phyloP scores from a whole-genome alignment of 2,888 invertebrate species.

The Cryptocephalus primarius region DNA sequence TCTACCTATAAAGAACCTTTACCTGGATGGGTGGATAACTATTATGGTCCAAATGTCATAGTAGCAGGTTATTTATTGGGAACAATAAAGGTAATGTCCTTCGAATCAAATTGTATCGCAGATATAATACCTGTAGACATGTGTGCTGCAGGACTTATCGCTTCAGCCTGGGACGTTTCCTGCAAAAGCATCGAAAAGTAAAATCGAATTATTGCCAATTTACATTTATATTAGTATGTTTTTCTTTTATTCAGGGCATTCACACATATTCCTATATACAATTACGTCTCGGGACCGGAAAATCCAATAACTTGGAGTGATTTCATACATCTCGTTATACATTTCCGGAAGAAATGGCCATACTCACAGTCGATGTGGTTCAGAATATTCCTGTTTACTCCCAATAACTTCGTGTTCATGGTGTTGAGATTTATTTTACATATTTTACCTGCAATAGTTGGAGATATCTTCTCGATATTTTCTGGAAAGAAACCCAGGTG shows the following conservation, averaged over 20 bases:
- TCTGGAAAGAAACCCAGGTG: no score
- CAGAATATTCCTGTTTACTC: background rate
- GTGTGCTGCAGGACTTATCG: conserved; percentile 72
- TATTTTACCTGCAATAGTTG: background rate
- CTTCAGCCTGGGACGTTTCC: conserved; percentile 59
- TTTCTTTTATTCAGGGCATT: background rate
- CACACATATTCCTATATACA: background rate
- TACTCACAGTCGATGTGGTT: background rate
- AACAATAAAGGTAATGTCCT: conserved; percentile 60
- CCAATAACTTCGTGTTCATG: background rate
- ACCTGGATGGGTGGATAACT: conserved; percentile 82
- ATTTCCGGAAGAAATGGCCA: background rate
- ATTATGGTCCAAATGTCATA: conserved; percentile 77
- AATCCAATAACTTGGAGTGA: background rate
- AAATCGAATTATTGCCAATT: background rate
- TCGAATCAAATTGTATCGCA: conserved; percentile 55
- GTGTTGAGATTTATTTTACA: background rate
- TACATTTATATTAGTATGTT: background rate
- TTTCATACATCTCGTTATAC: background rate
- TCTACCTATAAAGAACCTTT: conserved; percentile 64
- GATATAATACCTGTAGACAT: conserved; percentile 72
- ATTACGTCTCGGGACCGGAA: background rate
- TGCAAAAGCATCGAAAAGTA: background rate
- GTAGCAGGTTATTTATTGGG: conserved; percentile 69
- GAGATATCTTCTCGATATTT: no score